Conservation (phyloP, 2,113 vertebrate genomes). For the Dermatemys mawii region DNA sequence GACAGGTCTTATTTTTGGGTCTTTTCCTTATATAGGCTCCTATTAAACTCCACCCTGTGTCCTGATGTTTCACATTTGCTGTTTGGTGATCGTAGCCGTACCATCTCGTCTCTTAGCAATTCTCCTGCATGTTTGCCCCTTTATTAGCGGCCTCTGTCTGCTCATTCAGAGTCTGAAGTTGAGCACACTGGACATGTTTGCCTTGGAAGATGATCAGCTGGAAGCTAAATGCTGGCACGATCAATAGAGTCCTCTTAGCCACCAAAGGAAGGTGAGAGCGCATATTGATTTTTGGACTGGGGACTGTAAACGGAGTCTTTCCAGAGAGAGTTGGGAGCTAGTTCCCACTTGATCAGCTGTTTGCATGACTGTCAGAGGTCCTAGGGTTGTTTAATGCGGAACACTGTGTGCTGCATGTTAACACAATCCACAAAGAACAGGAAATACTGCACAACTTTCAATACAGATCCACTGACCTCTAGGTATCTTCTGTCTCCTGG, state of each 20-base stretch:
- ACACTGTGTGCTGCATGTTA: neutral
- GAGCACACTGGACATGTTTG: neutral
- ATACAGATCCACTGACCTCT: neutral
- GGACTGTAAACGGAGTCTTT: neutral
- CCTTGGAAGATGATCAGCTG: neutral
- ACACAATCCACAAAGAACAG: neutral
- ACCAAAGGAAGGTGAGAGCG: too few species aligned
- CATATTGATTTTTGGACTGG: neutral
- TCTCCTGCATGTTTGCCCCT: neutral
- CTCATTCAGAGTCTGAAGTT: neutral
- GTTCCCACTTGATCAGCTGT: neutral
- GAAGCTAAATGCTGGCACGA: neutral
- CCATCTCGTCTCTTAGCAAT: neutral
- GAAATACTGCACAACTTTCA: neutral
- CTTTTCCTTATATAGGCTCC: too few species aligned
- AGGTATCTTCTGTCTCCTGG: neutral
- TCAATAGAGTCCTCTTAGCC: neutral
- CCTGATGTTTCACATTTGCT: too few species aligned
- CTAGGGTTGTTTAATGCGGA: neutral
- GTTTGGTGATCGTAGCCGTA: too few species aligned
- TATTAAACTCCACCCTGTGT: too few species aligned
- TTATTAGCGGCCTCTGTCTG: neutral
- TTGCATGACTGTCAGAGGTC: neutral
- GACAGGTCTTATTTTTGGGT: too few species aligned
- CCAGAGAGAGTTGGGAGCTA: neutral